Base-by-base conservation (phyloP, 2,113 vertebrate species). In the Halcyon senegalensis region DNA sequence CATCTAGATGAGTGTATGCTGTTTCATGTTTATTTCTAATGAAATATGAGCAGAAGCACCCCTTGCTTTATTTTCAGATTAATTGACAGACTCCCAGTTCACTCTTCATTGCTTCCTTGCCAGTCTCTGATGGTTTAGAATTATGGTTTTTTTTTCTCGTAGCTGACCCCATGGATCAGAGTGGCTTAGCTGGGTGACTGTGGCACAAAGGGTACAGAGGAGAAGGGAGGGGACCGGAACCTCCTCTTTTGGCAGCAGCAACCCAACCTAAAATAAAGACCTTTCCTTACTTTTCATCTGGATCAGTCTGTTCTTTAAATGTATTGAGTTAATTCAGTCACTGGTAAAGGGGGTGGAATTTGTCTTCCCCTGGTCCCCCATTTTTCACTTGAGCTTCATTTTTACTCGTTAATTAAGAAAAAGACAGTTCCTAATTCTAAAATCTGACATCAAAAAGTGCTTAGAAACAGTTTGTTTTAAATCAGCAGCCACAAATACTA, bases 391-490 rank as follows among this genome's bases (percentile, higher is more conserved):
- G 17, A 46, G 46, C 19, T 46, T 46, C 46, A 46, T 20, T 46
- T 46, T 46, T 46, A 46, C 10, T 46, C 46, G 16, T 44, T 48
- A 48, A 51, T 51, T 51, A 51, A 89, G 75, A 43, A 56, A 43
- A 92, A 73, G 62, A 13, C 46, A 73, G 25, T 80, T 87, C 15
- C 4, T 16, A 35, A 27, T 55, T 77, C 41, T 77, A 18, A 59
- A 39, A 33, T 63, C 7, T 89, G 21, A 68, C 48, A 60, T 39
- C n/a, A 92, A 60, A 73, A 80, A 27, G 60, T 84, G 59, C 51
- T 59, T 90, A 31, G 60, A 74, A 90, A 56, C 60, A 48, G 17
- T 68, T 89, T 46, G 18, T 37, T 89, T 92, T 72, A 87, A 77
- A 72, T 68, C 33, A 72, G 10, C 27, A 64, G 60, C 12, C 51